These are phyloP conservation scores for Conchocele bisecta DNA, from an alignment of 2,888 invertebrate species.

Conservation along the genomic window DNA sequence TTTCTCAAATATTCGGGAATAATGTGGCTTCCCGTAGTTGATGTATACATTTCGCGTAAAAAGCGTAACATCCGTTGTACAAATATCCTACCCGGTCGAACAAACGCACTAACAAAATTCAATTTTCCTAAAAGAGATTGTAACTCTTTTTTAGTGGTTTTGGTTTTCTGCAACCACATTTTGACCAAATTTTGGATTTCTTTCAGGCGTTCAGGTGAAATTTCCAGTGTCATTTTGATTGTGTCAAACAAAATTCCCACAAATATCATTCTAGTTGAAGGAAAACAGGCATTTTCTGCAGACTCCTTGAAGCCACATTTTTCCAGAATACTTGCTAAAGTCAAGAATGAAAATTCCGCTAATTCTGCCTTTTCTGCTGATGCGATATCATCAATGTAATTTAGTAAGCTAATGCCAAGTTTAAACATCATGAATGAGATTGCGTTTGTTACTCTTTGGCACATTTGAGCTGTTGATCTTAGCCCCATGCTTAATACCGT, in stretches of 20 bases:
- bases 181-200: background rate
- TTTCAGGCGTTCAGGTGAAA: background rate
- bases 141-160: background rate
- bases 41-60: background rate
- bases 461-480: background rate
- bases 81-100: background rate
- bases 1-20: background rate
- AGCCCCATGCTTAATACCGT: background rate
- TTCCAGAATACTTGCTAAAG: background rate
- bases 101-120: background rate
- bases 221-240: background rate
- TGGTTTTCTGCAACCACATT: background rate
- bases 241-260: slow-evolving; percentile 3
- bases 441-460: background rate
- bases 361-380: background rate
- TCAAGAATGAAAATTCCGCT: background rate
- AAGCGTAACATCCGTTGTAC: background rate
- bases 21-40: background rate
- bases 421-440: background rate
- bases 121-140: slow-evolving; percentile 1
- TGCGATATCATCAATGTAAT: slow-evolving; percentile 20
- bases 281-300: background rate
- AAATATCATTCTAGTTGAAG: slow-evolving; percentile 10
- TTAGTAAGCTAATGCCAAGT: background rate
- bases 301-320: slow-evolving; percentile 11